phyloP scores from a whole-genome alignment of 92 coral and sea anemone genomes.

The Desmophyllum pertusum region DNA sequence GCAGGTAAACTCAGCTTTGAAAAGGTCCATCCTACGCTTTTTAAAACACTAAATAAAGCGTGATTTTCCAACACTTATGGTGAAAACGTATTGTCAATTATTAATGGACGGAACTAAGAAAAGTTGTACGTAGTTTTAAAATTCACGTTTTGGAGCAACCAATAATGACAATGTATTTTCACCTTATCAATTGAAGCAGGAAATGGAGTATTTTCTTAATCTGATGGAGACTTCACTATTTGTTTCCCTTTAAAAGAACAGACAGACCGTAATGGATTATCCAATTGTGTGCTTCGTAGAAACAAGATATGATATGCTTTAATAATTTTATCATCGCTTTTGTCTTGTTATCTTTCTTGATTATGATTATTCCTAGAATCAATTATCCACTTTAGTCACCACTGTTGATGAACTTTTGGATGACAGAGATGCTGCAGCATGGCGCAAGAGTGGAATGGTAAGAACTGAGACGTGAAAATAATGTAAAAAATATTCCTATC shows the following conservation, averaged over 20 bases:
- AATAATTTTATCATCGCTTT: neutral
- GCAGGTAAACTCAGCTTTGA: neutral
- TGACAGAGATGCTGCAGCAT: constrained; percentile 10
- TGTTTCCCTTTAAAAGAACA: neutral
- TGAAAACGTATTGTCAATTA: too few species aligned
- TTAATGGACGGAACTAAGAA: too few species aligned
- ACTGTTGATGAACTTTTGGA: constrained; percentile 32
- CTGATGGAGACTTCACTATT: neutral
- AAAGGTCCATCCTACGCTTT: neutral
- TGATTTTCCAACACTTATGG: neutral
- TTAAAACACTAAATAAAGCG: neutral
- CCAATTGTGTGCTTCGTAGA: too few species aligned
- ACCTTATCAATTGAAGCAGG: neutral
- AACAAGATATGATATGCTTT: neutral
- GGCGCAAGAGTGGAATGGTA: constrained; percentile 24
- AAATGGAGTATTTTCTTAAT: neutral
- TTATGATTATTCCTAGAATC: constrained; percentile 6
- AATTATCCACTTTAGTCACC: constrained; percentile 5
- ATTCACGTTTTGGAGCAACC: too few species aligned
- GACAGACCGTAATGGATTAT: too few species aligned
- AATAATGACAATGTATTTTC: too few species aligned
- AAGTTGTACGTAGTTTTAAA: too few species aligned
- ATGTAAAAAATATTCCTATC: neutral
- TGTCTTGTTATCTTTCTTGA: neutral
- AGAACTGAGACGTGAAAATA: neutral